Evolutionary conservation across 2,113 vertebrate genomes (phyloP), one percentile per base, ranked within the genome.

Genomic region (Protobothrops flavoviridis): DNA sequence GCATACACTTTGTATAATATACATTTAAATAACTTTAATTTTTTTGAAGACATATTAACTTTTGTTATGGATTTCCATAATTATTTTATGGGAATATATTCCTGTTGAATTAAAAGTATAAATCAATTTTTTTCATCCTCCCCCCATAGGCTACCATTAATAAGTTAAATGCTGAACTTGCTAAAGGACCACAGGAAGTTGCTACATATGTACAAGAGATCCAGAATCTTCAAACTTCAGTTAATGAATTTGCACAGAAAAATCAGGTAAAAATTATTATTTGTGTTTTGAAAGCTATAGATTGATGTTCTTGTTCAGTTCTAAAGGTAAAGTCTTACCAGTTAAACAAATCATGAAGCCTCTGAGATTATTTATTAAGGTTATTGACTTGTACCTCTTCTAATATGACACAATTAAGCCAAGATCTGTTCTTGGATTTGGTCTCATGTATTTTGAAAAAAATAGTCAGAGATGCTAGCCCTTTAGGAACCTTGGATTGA

Each of bases 171-270:
- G 98, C 97, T 87, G 99, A 99, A 96, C 98, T 99, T 96, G 98
- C 99, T 93, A 99, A 99, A 96, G 99, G 99, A 53, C 99, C 99
- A 48, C 99, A 99, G 95, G 99, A 99, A 93, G 98, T 98, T 94
- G 99, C 99, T 20, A 98, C 99, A 12, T 99, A 99, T 95, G 98
- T 98, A 0, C 98, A 99, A 93, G 98, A 99, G 96, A 97, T 99
- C 95, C 98, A 99, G 50, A 98, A 98, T 96, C 98, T 99, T 92
- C 98, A 98, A 97, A 98, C 96, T 95, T 98, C 97, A 93, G 87
- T 99, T 95, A 98, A 98, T 96, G 98, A 98, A 94, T 96, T 99
- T 93, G 98, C 98, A 96, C 98, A 99, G 93, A 98, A 98, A 95
- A 98, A 97, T 95, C 98, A 99, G 99, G 99, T 99, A 97, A 97